These are phyloP conservation scores for Chelonoidis abingdonii DNA, from an alignment of 2,113 vertebrate genomes.

Conservation along the genomic window DNA sequence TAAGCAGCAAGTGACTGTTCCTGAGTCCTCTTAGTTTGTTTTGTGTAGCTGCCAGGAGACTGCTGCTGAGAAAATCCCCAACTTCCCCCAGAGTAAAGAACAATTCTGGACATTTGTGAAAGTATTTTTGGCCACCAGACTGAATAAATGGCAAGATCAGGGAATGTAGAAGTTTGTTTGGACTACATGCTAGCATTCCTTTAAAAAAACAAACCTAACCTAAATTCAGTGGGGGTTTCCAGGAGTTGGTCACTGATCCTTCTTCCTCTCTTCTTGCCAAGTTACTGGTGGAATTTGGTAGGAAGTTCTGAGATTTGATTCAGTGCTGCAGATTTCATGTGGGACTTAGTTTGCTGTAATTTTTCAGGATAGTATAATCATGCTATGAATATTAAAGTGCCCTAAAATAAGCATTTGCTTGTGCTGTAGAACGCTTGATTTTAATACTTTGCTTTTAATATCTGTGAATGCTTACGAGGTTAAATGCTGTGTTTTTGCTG, in stretches of 20 bases:
- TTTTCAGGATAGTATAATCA: conserved; percentile 33
- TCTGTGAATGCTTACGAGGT: neutral
- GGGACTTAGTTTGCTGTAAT: conserved; percentile 24
- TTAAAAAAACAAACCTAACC: neutral
- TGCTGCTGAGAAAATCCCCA: neutral
- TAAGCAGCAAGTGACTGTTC: neutral
- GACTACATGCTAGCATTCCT: neutral
- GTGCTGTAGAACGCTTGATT: neutral
- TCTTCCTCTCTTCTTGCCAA: neutral
- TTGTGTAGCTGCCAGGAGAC: neutral
- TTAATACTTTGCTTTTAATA: neutral
- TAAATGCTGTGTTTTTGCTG: rapidly evolving
- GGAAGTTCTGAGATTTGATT: neutral
- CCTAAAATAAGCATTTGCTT: neutral
- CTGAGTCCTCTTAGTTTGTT: neutral
- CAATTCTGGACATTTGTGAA: neutral
- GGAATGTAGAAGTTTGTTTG: neutral
- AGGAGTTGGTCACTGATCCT: rapidly evolving
- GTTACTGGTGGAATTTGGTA: neutral
- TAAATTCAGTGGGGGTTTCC: rapidly evolving
- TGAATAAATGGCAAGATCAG: neutral
- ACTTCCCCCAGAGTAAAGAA: neutral
- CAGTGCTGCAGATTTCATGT: neutral
- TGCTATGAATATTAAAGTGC: neutral
- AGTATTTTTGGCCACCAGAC: neutral